Evolutionary conservation across 2,113 vertebrate genomes (phyloP).

Genomic region (Caretta caretta): DNA sequence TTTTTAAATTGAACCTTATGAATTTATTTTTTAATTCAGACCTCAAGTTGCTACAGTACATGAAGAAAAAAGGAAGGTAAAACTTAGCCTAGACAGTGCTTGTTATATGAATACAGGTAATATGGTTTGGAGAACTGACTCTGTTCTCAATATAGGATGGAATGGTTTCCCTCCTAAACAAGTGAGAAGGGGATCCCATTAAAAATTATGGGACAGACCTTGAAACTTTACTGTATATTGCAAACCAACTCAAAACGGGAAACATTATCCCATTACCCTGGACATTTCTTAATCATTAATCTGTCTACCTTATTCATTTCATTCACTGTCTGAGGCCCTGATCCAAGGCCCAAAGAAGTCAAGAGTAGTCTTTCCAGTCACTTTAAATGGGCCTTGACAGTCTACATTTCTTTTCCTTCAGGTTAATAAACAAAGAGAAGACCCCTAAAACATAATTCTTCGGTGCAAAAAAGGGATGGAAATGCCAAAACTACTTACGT

Average conservation of each 20-base stretch:
- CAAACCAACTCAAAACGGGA: background rate
- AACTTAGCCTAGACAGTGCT: background rate
- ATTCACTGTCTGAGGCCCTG: background rate
- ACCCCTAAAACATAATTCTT: background rate
- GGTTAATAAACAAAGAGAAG: background rate
- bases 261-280: background rate
- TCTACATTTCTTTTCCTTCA: too few species aligned
- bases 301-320: background rate
- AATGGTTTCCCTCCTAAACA: background rate
- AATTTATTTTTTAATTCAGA: slow-evolving; percentile 14
- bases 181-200: background rate
- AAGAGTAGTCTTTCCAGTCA: background rate
- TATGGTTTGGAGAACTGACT: background rate
- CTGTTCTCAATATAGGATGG: rapidly evolving
- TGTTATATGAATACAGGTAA: rapidly evolving
- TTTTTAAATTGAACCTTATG: slow-evolving; percentile 25
- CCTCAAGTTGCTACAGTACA: background rate
- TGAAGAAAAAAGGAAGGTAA: background rate
- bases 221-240: background rate
- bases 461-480: background rate
- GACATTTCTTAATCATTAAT: background rate
- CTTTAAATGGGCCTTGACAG: background rate
- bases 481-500: background rate
- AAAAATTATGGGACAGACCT: background rate
- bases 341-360: background rate